A percentile compares a stretch with the other conserved stretches of the same genome.
Evolutionary conservation across 64 coral and sea anemone genomes (phyloP).

Genomic region (Porites australiensis): DNA sequence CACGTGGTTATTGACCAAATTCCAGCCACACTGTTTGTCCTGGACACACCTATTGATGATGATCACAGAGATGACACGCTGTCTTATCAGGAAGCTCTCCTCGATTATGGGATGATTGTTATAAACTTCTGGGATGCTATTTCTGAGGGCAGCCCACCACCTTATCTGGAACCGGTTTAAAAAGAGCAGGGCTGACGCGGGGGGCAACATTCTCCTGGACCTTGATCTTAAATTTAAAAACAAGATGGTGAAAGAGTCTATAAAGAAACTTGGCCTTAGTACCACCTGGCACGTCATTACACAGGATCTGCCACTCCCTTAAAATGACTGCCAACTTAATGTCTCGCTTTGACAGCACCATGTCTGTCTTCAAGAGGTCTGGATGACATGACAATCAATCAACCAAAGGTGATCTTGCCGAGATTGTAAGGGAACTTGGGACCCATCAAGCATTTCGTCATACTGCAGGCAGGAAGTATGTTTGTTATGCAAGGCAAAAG

Average conservation of each 20-base stretch:
- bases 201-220: conserved; percentile 56
- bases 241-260: conserved; percentile 51
- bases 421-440: conserved; percentile 21
- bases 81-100: conserved; percentile 60
- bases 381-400: conserved; percentile 36
- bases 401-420: conserved; percentile 34
- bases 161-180: conserved; percentile 39
- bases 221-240: conserved; percentile 39
- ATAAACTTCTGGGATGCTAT: conserved; percentile 68
- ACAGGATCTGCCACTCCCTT: neutral
- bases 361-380: conserved; percentile 58
- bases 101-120: conserved; percentile 57
- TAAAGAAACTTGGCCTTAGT: conserved; percentile 67
- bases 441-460: neutral
- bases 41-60: neutral
- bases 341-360: conserved; percentile 3
- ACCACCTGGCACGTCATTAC: conserved; percentile 32
- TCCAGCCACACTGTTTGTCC: conserved; percentile 5
- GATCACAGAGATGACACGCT: conserved; percentile 58
- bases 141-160: conserved; percentile 51
- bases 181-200: conserved; percentile 46
- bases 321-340: too few species aligned
- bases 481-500: conserved; percentile 13
- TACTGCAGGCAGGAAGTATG: conserved; percentile 41
- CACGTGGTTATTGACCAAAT: conserved; percentile 18